Evolutionary conservation across 2,888 invertebrate species (phyloP).

Genomic region (Phyllotreta cruciferae): DNA sequence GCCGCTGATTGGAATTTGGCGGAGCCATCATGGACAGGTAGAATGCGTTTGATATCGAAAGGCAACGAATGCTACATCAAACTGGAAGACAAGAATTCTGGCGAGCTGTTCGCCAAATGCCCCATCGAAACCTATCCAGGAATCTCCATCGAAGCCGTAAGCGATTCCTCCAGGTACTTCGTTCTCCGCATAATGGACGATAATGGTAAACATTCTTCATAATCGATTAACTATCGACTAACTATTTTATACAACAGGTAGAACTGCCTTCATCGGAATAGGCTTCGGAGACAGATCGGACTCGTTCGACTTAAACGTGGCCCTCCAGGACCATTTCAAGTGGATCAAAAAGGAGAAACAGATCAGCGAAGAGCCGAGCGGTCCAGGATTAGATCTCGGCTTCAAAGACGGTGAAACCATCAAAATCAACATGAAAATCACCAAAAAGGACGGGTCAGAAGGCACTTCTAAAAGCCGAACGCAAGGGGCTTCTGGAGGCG

Average conservation of each 20-base stretch:
- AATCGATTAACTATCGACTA: not conserved
- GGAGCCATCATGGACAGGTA: conserved; percentile 98
- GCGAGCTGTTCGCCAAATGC: conserved; percentile 95
- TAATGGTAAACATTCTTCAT: conserved; percentile 67
- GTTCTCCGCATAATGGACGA: conserved; percentile 95
- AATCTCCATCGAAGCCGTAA: conserved; percentile 92
- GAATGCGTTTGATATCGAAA: conserved; percentile 90
- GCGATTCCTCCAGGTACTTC: conserved; percentile 97
- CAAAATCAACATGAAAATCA: conserved; percentile 97
- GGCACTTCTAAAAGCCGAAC: conserved; percentile 70
- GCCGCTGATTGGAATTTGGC: conserved; percentile 99
- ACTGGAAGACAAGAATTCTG: conserved; percentile 92
- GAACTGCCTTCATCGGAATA: conserved; percentile 93
- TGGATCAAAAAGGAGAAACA: conserved; percentile 85
- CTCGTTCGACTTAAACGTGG: conserved; percentile 98
- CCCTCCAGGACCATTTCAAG: conserved; percentile 98
- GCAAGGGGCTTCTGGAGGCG: conserved; percentile 59
- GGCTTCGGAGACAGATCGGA: conserved; percentile 98
- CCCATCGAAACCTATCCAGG: conserved; percentile 97
- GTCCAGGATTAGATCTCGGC: conserved; percentile 88
- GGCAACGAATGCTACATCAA: conserved; percentile 88
- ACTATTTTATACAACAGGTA: conserved; percentile 60
- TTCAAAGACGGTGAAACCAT: conserved; percentile 99
- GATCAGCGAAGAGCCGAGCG: conserved; percentile 80
- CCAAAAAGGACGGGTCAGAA: conserved; percentile 89